phyloP scores from a whole-genome alignment of 2,113 vertebrate genomes.

The Chrysemys picta region DNA sequence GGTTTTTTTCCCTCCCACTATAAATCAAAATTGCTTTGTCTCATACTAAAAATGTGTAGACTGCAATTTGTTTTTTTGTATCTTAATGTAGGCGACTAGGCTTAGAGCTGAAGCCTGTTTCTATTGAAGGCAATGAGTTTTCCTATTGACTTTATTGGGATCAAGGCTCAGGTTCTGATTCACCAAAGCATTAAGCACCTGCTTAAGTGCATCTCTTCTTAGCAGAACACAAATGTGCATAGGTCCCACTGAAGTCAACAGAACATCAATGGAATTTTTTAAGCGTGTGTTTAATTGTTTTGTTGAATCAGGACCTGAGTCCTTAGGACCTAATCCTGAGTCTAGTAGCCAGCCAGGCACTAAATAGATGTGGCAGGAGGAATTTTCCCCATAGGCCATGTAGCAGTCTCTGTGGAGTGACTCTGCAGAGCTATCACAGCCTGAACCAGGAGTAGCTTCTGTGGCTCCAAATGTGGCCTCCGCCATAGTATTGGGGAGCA shows the following conservation, averaged over 20 bases:
- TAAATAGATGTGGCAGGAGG: neutral
- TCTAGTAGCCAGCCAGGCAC: neutral
- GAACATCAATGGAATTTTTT: neutral
- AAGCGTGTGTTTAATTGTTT: neutral
- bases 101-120: neutral
- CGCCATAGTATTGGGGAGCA: neutral
- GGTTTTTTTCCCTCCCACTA: neutral
- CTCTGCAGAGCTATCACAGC: neutral
- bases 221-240: fast-evolving
- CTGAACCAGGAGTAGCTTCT: neutral
- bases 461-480: neutral
- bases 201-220: neutral
- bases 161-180: neutral
- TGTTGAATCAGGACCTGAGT: neutral
- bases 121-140: neutral
- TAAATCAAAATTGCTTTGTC: neutral
- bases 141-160: neutral
- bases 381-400: neutral
- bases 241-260: neutral
- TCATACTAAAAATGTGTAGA: neutral
- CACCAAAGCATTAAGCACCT: neutral
- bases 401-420: neutral
- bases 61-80: neutral
- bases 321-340: neutral
- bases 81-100: fast-evolving